Evolutionary conservation across 2,888 invertebrate species (phyloP), one percentile per base, ranked within the genome.

Genomic region (Oxystoma pomonae): DNA sequence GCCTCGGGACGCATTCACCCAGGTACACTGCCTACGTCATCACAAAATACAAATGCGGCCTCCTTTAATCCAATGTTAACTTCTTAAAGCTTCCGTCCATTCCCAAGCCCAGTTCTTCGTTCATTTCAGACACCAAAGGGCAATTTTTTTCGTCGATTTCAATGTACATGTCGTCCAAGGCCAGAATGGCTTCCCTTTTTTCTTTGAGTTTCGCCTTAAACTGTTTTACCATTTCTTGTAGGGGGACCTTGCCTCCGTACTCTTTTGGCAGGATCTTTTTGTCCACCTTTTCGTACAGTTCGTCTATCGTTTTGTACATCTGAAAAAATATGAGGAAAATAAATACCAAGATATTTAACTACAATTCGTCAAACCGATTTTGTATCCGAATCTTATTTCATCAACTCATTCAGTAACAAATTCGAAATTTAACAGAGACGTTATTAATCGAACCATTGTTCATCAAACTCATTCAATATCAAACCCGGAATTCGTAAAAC

Each of bases 11-110:
- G n/a, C n/a, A n/a, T n/a, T n/a, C n/a, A n/a, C n/a, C n/a, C n/a
- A n/a, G n/a, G n/a, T n/a, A n/a, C n/a, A n/a, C n/a, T n/a, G n/a
- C n/a, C n/a, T n/a, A n/a, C n/a, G n/a, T n/a, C n/a, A n/a, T n/a
- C n/a, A n/a, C n/a, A n/a, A n/a, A n/a, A n/a, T n/a, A n/a, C n/a
- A n/a, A n/a, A n/a, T n/a, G n/a, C n/a, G n/a, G n/a, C n/a, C n/a
- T n/a, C n/a, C n/a, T n/a, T 82, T 85, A 93, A 81, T 94, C 93
- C 65, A 94, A 87, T 78, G 91, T 90, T 63, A 93, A 82, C 81
- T 91, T 92, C 75, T 93, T 87, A 80, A 93, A 93, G 62, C 91
- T 91, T 19, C 93, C 93, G 67, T 91, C 89, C 58, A 92, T 85
- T 1, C 91, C 91, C 66, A 88, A 81, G 67, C 84, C 89, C 59